Conservation (phyloP, 2,888 invertebrate genomes). For the Coelogynopora nodosa region DNA sequence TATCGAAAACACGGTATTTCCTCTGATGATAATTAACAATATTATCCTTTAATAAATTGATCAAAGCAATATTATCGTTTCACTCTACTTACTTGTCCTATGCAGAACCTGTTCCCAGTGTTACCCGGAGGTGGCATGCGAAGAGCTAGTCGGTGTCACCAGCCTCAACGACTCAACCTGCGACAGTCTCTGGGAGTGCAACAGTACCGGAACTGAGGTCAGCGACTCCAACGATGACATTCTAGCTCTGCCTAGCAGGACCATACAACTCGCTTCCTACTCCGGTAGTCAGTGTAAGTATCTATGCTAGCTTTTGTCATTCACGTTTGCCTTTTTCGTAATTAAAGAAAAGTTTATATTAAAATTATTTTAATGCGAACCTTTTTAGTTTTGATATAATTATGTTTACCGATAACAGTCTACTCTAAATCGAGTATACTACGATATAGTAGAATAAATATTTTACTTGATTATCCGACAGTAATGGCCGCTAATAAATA, state of each 20-base stretch:
- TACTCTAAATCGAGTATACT: too few relatives aligned
- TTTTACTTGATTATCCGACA: too few relatives aligned
- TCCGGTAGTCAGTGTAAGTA: neutral
- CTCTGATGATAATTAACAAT: too few relatives aligned
- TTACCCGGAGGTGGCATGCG: neutral
- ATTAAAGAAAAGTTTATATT: too few relatives aligned
- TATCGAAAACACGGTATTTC: too few relatives aligned
- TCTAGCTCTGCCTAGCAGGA: slow-evolving; percentile 18
- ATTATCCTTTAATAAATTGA: neutral
- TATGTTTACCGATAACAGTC: too few relatives aligned
- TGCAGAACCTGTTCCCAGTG: slow-evolving; percentile 34
- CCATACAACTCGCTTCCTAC: neutral
- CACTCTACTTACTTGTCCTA: neutral
- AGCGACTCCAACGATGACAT: slow-evolving; percentile 35
- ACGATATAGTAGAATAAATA: too few relatives aligned
- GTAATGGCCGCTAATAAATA: too few relatives aligned
- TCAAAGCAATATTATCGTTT: neutral
- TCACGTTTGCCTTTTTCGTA: too few relatives aligned
- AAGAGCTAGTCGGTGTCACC: neutral
- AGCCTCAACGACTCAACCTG: slow-evolving; percentile 33
- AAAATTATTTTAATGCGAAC: too few relatives aligned
- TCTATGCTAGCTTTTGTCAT: too few relatives aligned
- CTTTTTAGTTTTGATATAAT: too few relatives aligned
- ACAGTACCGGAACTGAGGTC: neutral
- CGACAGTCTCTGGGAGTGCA: slow-evolving; percentile 38